A percentile compares a stretch with the other conserved stretches of the same genome.
Conservation (phyloP, 2,113 vertebrate genomes). For the Brachirus orientalis region DNA sequence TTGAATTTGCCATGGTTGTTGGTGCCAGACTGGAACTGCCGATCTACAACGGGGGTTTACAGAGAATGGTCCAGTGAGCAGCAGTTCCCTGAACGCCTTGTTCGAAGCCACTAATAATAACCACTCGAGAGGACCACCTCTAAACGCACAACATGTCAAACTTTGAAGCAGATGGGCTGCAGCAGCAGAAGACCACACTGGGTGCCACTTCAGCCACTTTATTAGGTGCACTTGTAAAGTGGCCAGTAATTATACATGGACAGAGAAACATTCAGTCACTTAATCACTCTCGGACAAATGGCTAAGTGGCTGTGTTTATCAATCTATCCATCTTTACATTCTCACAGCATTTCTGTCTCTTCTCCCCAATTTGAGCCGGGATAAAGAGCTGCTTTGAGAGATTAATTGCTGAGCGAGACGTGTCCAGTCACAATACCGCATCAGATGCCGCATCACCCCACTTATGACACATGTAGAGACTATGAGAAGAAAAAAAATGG, state of each 20-base stretch:
- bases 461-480: constrained; percentile 39
- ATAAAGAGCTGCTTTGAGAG: constrained; percentile 56
- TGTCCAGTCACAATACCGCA: constrained; percentile 60
- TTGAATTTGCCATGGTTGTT: no score
- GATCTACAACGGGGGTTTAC: no score
- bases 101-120: no score
- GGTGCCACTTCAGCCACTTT: no score
- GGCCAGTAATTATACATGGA: constrained; percentile 13
- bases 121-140: no score
- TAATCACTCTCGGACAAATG: constrained; percentile 15
- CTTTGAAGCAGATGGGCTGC: no score
- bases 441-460: constrained; percentile 34
- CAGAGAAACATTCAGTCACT: constrained; percentile 28
- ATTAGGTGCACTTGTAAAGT: no score
- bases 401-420: constrained; percentile 59
- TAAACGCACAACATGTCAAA: no score
- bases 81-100: no score
- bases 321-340: constrained; percentile 32
- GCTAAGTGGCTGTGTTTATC: constrained; percentile 6
- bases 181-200: no score
- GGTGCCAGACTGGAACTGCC: no score
- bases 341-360: constrained; percentile 26
- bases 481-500: constrained; percentile 21
- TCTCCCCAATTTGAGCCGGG: constrained; percentile 31
- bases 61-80: no score